Base-by-base conservation (phyloP, 2,888 invertebrate species). In the Caenorhabditis sulstoni region DNA sequence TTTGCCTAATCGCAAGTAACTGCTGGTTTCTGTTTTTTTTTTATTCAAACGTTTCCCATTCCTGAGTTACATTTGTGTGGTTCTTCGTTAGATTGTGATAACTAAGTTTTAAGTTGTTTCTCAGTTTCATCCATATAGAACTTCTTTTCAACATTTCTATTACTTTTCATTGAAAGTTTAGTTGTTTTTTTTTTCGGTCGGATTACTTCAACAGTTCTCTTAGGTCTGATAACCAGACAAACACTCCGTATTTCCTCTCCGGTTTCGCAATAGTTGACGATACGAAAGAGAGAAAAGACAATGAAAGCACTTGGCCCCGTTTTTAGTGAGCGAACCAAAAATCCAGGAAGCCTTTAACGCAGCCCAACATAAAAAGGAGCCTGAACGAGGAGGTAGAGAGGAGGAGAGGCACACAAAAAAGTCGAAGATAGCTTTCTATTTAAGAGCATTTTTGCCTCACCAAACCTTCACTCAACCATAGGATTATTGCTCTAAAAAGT, bases 351-450 rank as follows among this genome's bases (percentile, higher is more conserved):
- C 71, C 71, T 71, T 71, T 64, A 71, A 71, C 71, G 71, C 71
- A 62, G 64, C 73, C n/a, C 64, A 57, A 73, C 73, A 73, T 58
- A 73, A 73, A 58, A 64, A 58, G 22, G 37, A 58, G 64, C 49
- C 74, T 74, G 74, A 74, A 74, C 74, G 74, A 74, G 39, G 49
- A 62, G 65, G 59, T 65, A 59, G 29, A 29, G 29, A 29, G 29
- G 7, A 29, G 61, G 61, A 59, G 65, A 53, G 59, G 58, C 64
- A 77, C 70, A 77, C 70, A 65, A 77, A 66, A 77, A 62, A 62
- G 57, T 76, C 68, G 66, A 77, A 77, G 77, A 77, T 77, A 77
- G 77, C 77, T 77, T 70, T 78, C 71, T 78, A 71, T 78, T 78
- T 78, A 71, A 78, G 78, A 78, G 78, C 78, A 78, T 71, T 78